These are phyloP conservation scores for Phainopepla nitens DNA, from an alignment of 2,113 vertebrate species.

Conservation along the genomic window DNA sequence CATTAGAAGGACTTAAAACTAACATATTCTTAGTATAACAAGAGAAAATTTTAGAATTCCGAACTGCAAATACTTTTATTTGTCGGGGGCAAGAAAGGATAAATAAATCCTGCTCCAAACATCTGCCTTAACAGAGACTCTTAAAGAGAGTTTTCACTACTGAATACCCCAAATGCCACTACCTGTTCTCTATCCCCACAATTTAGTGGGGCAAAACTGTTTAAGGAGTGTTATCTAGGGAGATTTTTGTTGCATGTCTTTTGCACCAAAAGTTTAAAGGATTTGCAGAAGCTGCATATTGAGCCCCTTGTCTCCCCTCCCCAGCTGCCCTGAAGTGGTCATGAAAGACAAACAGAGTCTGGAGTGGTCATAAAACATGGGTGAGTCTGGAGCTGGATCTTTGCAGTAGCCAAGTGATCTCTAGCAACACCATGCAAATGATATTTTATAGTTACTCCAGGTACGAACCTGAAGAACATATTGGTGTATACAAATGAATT, in stretches of 20 bases:
- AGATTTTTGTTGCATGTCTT: not conserved
- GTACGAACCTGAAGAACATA: not conserved
- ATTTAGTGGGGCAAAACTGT: accelerated
- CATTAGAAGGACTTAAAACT: not conserved
- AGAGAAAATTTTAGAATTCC: not conserved
- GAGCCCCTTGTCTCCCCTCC: not conserved
- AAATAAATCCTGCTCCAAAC: not conserved
- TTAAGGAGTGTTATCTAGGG: not conserved
- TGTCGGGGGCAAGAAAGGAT: not conserved
- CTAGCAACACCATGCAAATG: not conserved
- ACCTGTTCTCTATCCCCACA: not conserved
- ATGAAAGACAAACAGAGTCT: too few species aligned
- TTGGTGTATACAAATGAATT: not conserved
- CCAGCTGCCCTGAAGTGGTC: not conserved
- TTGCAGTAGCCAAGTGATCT: not conserved
- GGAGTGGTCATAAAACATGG: too few species aligned
- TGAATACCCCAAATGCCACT: not conserved
- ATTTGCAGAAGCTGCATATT: not conserved
- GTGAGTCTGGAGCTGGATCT: not conserved
- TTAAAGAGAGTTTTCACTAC: not conserved
- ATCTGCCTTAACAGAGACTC: not conserved
- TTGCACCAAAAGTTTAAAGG: not conserved
- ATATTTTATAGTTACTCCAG: too few species aligned
- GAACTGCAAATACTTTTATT: not conserved
- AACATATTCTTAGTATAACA: not conserved